phyloP scores from a whole-genome alignment of 1,140 invertebrate species.

The Achatina immaculata region DNA sequence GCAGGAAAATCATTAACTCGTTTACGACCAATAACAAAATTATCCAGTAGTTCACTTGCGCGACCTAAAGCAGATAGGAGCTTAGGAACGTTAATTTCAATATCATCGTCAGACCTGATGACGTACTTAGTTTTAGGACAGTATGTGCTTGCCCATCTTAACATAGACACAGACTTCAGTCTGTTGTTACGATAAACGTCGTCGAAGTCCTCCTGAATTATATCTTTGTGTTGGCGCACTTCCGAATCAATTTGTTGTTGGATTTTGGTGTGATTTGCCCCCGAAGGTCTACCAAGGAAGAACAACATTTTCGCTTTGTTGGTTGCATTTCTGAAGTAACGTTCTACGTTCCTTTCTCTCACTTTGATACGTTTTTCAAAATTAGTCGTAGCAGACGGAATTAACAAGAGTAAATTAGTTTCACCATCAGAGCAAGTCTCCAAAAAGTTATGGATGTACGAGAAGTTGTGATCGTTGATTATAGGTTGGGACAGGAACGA shows the following conservation, averaged over 20 bases:
- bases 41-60: neutral
- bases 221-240: conserved; percentile 76
- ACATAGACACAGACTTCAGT: conserved; percentile 85
- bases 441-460: neutral
- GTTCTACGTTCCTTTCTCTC: neutral
- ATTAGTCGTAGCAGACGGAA: conserved; percentile 1
- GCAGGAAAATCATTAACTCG: conserved; percentile 41
- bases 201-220: conserved; percentile 85
- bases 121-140: conserved; percentile 74
- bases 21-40: conserved; percentile 46
- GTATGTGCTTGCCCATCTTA: conserved; percentile 84
- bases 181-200: conserved; percentile 88
- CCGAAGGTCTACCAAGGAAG: conserved; percentile 29
- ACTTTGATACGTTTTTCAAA: neutral
- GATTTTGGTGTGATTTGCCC: neutral
- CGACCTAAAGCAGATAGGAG: conserved; percentile 30
- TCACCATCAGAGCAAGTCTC: neutral
- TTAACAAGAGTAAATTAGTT: neutral
- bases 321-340: neutral
- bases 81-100: conserved; percentile 45
- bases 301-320: conserved; percentile 43
- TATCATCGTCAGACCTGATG: conserved; percentile 72
- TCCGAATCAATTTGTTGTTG: conserved; percentile 70
- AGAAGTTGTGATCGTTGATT: conserved; percentile 25
- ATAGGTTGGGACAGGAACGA: neutral